Conservation (phyloP, 2,113 vertebrate species). For the Neotoma lepida region DNA sequence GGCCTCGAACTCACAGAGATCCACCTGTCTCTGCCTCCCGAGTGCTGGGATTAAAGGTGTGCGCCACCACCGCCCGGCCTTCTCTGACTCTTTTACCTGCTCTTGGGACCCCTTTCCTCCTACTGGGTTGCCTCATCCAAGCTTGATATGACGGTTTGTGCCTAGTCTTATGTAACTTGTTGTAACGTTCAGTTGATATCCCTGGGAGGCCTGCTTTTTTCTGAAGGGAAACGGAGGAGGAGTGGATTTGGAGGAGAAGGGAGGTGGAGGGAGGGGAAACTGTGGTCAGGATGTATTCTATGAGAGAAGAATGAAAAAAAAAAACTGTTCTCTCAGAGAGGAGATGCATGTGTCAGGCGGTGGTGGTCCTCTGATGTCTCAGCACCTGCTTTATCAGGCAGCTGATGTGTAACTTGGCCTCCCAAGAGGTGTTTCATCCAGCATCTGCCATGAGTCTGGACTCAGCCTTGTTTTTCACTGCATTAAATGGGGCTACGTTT, state of each 20-base stretch:
- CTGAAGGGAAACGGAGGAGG: neutral
- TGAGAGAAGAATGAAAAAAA: neutral
- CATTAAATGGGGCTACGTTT: neutral
- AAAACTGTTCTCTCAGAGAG: neutral
- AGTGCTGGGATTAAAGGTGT: no score
- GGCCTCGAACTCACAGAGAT: no score
- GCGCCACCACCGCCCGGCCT: neutral
- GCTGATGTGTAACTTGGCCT: neutral
- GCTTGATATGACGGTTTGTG: neutral
- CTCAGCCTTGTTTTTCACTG: neutral
- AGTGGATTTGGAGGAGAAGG: neutral
- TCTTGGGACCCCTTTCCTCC: neutral
- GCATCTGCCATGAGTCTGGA: neutral
- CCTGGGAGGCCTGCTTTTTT: neutral
- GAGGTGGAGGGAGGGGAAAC: neutral
- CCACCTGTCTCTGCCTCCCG: no score
- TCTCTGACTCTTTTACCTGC: neutral
- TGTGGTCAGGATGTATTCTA: neutral
- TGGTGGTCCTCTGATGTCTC: neutral
- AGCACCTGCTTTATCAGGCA: neutral
- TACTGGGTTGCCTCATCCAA: neutral
- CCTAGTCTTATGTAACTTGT: neutral
- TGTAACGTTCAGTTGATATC: neutral
- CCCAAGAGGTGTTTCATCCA: neutral
- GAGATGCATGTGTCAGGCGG: neutral